Conservation (phyloP, 2,113 vertebrate genomes). For the Vulpes ferrilata region DNA sequence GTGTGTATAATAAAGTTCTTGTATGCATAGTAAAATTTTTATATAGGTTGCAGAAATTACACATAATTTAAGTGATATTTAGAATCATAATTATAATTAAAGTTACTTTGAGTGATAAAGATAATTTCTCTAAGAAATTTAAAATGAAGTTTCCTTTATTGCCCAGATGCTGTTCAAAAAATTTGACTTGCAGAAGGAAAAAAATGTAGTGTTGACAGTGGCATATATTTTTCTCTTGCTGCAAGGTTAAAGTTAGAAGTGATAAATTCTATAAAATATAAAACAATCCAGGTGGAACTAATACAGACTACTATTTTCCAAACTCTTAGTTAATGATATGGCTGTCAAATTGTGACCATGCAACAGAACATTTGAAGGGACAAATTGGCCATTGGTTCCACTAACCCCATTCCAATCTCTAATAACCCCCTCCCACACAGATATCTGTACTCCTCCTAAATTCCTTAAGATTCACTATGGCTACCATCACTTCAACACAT, state of each 20-base stretch:
- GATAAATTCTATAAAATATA: background rate
- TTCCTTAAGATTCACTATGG: background rate
- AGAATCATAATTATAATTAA: background rate
- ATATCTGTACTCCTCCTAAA: background rate
- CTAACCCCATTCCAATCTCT: background rate
- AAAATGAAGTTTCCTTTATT: background rate
- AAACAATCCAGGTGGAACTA: constrained; percentile 8
- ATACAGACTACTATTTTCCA: background rate
- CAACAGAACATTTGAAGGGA: background rate
- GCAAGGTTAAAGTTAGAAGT: background rate
- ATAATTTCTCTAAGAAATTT: background rate
- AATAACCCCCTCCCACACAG: background rate
- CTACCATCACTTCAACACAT: background rate
- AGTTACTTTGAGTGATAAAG: background rate
- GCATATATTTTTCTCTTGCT: background rate
- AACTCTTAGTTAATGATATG: background rate
- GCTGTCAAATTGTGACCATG: background rate
- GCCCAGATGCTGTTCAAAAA: background rate
- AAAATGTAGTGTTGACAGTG: background rate
- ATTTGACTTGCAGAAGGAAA: background rate
- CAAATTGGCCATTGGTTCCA: background rate
- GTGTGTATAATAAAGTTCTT: background rate
- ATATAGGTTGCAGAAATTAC: background rate
- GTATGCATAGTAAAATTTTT: background rate
- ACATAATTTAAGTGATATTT: background rate